Conservation (phyloP, 2,888 invertebrate genomes). For the Drosophila melanosoma region DNA sequence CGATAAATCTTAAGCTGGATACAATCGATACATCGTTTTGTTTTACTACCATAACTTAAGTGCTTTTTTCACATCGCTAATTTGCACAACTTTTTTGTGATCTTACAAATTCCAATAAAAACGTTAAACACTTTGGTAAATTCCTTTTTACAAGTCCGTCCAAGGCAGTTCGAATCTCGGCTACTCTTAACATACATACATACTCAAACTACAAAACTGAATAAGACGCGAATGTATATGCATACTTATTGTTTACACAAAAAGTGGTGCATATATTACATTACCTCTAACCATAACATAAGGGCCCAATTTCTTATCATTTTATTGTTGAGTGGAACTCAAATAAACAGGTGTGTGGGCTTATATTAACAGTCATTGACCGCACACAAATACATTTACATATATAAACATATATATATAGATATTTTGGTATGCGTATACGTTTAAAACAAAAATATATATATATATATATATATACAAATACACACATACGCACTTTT, state of each 20-base stretch:
- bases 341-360: conserved; percentile 18
- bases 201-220: conserved; percentile 14
- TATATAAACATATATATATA: not conserved
- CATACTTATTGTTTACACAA: conserved; percentile 47
- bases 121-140: conserved; percentile 27
- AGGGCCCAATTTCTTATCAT: conserved; percentile 11
- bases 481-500: conserved; percentile 14
- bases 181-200: conserved; percentile 5
- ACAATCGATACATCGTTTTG: conserved; percentile 48
- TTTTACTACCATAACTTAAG: conserved; percentile 28
- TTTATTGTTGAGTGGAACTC: conserved; percentile 17
- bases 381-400: conserved; percentile 4
- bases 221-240: conserved; percentile 29
- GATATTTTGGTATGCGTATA: not conserved
- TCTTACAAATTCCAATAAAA: conserved; percentile 54
- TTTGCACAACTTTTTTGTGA: conserved; percentile 44
- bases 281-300: conserved; percentile 18
- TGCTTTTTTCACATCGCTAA: conserved; percentile 50
- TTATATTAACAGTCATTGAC: conserved; percentile 12
- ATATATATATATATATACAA: not conserved
- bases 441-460: too few species aligned
- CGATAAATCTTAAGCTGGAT: conserved; percentile 23
- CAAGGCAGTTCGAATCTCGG: conserved; percentile 37
- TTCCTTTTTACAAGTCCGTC: conserved; percentile 42
- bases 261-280: conserved; percentile 28